These are phyloP conservation scores for Scaptodrosophila lebanonensis DNA, from an alignment of 1,140 invertebrate species.

Conservation along the genomic window DNA sequence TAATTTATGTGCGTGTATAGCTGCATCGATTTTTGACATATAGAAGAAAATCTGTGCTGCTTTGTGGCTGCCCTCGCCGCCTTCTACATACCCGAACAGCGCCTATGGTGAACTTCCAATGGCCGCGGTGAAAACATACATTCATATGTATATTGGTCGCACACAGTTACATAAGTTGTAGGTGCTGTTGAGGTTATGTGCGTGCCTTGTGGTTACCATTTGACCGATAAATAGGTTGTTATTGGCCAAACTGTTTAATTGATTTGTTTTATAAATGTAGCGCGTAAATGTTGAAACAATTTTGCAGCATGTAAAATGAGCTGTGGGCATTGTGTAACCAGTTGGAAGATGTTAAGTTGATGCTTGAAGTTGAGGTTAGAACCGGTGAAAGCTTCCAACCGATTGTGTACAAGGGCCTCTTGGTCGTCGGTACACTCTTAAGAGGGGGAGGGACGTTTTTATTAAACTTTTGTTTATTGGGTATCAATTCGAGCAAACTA, in stretches of 20 bases:
- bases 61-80: too few species aligned
- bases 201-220: too few species aligned
- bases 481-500: too few species aligned
- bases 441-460: background rate
- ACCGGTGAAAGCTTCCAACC: slow-evolving; percentile 50
- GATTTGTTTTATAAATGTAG: too few species aligned
- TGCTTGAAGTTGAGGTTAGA: slow-evolving; percentile 54
- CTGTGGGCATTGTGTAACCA: slow-evolving; percentile 47
- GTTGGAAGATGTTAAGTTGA: background rate
- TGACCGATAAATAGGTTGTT: too few species aligned
- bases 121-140: slow-evolving; percentile 46
- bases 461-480: too few species aligned
- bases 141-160: too few species aligned
- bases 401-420: background rate
- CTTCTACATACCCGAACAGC: too few species aligned
- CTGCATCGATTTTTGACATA: slow-evolving; percentile 56
- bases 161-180: slow-evolving; percentile 67
- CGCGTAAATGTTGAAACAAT: background rate
- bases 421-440: too few species aligned
- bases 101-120: slow-evolving; percentile 60
- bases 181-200: slow-evolving; percentile 56
- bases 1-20: slow-evolving; percentile 49
- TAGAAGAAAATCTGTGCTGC: slow-evolving; percentile 17
- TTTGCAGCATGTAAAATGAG: too few species aligned
- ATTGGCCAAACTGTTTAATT: too few species aligned